A percentile compares a stretch with the other conserved stretches of the same genome.
These are phyloP conservation scores for Apamea crenata DNA, from an alignment of 2,888 invertebrate genomes.

Conservation along the genomic window DNA sequence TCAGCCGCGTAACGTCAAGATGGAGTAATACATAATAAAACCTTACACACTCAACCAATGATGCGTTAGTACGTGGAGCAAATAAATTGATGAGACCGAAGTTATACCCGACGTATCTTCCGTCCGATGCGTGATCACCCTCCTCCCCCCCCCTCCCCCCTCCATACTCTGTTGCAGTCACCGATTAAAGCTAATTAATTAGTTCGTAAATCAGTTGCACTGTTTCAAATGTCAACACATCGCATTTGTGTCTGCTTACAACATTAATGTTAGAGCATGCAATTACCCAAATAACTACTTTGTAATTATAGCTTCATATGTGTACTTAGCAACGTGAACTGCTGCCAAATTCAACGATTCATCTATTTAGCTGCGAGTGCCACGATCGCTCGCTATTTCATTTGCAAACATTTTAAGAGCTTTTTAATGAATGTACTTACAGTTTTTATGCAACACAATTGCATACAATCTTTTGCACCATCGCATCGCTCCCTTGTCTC, in stretches of 20 bases:
- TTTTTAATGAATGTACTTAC: conserved; percentile 35
- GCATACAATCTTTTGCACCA: conserved; percentile 11
- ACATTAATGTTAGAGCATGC: neutral
- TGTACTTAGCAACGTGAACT: conserved; percentile 19
- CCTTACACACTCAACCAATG: neutral
- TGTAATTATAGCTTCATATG: conserved; percentile 17
- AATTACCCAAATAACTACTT: neutral
- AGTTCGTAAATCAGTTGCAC: neutral
- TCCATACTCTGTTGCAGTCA: neutral
- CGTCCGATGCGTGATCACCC: neutral
- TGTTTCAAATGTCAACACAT: neutral
- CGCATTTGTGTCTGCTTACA: neutral
- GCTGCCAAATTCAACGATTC: conserved; percentile 39
- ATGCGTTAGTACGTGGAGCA: neutral
- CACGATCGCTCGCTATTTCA: neutral
- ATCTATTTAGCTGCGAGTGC: conserved; percentile 4
- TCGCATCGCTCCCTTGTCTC: conserved; percentile 8
- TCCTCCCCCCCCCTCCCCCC: too few species aligned
- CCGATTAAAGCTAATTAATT: too few species aligned
- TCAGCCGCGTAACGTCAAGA: neutral
- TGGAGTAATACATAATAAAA: neutral
- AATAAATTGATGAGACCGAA: neutral
- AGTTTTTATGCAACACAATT: conserved; percentile 23
- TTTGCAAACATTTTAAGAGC: conserved; percentile 19
- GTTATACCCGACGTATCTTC: neutral